A percentile compares a stretch with the other conserved stretches of the same genome.
Evolutionary conservation across 2,888 invertebrate species (phyloP).

Genomic region (Allophyes oxyacanthae): DNA sequence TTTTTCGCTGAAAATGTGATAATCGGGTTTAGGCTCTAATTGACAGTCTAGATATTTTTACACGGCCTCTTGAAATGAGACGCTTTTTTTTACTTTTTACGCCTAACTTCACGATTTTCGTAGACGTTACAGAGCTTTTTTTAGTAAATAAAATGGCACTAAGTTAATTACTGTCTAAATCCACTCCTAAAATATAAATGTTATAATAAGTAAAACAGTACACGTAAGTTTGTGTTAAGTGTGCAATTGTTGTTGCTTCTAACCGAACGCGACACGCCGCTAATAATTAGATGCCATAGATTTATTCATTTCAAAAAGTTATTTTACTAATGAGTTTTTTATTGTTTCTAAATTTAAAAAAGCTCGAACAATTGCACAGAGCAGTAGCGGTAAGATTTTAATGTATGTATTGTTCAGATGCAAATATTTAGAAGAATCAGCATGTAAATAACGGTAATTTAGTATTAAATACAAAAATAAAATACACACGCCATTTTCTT

Average conservation of each 20-base stretch:
- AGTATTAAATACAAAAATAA: slow-evolving; percentile 67
- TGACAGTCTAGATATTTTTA: slow-evolving; percentile 66
- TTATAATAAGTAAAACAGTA: slow-evolving; percentile 77
- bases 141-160: slow-evolving; percentile 65
- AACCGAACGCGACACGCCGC: slow-evolving; percentile 41
- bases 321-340: slow-evolving; percentile 44
- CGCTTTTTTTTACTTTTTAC: slow-evolving; percentile 52
- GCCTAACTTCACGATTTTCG: slow-evolving; percentile 60
- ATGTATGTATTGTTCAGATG: slow-evolving; percentile 89
- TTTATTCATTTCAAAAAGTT: slow-evolving; percentile 42
- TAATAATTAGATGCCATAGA: slow-evolving; percentile 68
- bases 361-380: slow-evolving; percentile 85
- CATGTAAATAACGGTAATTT: slow-evolving; percentile 85
- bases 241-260: slow-evolving; percentile 86
- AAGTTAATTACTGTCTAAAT: slow-evolving; percentile 86
- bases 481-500: slow-evolving; percentile 66
- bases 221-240: slow-evolving; percentile 78
- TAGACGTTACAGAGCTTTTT: slow-evolving; percentile 54
- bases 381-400: slow-evolving; percentile 85
- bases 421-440: slow-evolving; percentile 88
- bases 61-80: slow-evolving; percentile 60
- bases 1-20: slow-evolving; percentile 77
- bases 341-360: slow-evolving; percentile 48
- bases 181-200: slow-evolving; percentile 79
- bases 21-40: slow-evolving; percentile 86